A percentile compares a stretch with the other conserved stretches of the same genome.
Evolutionary conservation across 2,113 vertebrate species (phyloP).

Genomic region (Buteo buteo): DNA sequence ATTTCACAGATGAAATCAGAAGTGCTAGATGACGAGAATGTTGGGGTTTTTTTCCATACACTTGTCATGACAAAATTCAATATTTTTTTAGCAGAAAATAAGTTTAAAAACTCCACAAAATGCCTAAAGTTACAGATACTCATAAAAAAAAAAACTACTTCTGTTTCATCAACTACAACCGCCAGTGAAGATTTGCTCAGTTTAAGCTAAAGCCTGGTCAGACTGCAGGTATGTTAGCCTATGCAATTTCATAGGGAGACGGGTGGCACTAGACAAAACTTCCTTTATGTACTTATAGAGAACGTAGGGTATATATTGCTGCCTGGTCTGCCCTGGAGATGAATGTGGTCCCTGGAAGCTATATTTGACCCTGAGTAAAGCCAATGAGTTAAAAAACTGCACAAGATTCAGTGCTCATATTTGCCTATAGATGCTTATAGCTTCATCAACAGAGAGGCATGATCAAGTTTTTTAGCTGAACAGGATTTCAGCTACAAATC

Average conservation of each 20-base stretch:
- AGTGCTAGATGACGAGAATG: not conserved
- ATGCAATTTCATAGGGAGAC: not conserved
- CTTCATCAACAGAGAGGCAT: not conserved
- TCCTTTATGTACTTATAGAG: not conserved
- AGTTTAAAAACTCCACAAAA: not conserved
- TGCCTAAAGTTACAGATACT: not conserved
- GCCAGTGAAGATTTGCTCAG: not conserved
- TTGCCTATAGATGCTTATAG: not conserved
- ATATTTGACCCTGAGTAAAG: not conserved
- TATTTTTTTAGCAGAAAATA: not conserved
- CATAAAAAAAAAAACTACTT: not conserved
- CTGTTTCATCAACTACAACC: not conserved
- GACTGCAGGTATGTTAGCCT: not conserved
- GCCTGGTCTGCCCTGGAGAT: not conserved
- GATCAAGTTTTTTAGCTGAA: not conserved
- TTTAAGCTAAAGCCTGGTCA: not conserved
- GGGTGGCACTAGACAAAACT: not conserved
- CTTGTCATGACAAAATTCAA: not conserved
- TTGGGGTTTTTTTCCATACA: not conserved
- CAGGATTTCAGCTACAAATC: not conserved
- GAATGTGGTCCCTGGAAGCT: not conserved
- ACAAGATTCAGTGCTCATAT: not conserved
- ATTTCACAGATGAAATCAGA: not conserved
- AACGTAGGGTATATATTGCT: not conserved
- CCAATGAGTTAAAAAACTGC: not conserved